These are phyloP conservation scores for Helobdella robusta DNA, from an alignment of 2,888 invertebrate genomes.

Conservation along the genomic window DNA sequence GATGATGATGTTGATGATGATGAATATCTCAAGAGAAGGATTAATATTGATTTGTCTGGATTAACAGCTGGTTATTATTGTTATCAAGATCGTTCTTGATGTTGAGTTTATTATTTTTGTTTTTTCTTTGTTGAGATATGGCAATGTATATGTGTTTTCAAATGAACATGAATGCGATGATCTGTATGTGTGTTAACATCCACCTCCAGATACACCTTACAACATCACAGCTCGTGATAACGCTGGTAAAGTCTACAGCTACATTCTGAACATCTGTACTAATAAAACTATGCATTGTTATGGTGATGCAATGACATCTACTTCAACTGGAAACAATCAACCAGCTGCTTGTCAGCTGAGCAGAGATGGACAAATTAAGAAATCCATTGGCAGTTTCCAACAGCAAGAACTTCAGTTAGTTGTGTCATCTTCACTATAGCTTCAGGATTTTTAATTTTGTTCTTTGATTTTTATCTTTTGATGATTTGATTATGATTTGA, in stretches of 20 bases:
- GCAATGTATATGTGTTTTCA: too few relatives aligned
- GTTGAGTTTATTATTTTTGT: too few relatives aligned
- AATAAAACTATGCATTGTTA: not conserved
- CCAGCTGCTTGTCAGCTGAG: conserved; percentile 7
- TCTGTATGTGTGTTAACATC: not conserved
- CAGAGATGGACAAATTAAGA: not conserved
- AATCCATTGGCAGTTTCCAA: conserved; percentile 15
- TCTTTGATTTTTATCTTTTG: not conserved
- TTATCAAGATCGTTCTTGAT: not conserved
- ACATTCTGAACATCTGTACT: not conserved
- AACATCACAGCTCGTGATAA: too few relatives aligned
- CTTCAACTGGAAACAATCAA: not conserved
- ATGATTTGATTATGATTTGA: not conserved
- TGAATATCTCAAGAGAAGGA: not conserved
- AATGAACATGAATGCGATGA: too few relatives aligned
- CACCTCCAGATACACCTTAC: too few relatives aligned
- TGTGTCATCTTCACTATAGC: too few relatives aligned
- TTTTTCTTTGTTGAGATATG: too few relatives aligned
- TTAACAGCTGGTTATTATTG: conserved; percentile 6
- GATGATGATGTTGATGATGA: too few relatives aligned
- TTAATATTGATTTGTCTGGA: conserved; percentile 6
- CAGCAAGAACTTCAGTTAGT: conserved; percentile 19
- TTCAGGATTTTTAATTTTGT: not conserved
- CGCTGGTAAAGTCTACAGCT: not conserved
- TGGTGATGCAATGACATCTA: too few relatives aligned